Evolutionary conservation across 2,888 invertebrate genomes (phyloP).

Genomic region (Stenodera caucasica): DNA sequence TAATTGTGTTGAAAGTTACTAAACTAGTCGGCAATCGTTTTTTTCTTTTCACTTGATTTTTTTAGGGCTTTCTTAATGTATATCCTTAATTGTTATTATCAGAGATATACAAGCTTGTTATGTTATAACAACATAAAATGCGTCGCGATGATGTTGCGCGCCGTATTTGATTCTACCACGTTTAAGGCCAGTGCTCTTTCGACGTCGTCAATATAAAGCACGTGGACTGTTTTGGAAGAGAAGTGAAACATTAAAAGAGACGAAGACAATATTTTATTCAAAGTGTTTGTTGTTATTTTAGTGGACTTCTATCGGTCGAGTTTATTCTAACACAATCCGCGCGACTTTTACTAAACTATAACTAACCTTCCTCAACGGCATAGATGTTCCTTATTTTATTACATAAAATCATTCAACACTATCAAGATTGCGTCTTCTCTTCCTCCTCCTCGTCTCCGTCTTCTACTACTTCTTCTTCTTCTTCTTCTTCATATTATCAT

Average conservation of each 20-base stretch:
- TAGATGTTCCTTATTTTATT: conserved; percentile 19
- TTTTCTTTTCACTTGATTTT: too few species aligned
- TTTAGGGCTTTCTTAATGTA: too few species aligned
- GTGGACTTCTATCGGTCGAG: background rate
- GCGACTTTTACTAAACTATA: conserved; percentile 15
- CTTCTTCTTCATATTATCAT: background rate
- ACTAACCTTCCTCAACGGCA: conserved; percentile 31
- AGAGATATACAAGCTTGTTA: conserved; percentile 13
- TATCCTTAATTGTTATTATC: conserved; percentile 31
- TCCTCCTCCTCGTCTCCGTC: background rate
- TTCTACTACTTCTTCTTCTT: too few species aligned
- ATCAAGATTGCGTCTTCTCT: background rate
- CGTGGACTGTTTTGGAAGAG: conserved; percentile 35
- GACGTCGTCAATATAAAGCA: conserved; percentile 33
- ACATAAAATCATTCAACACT: conserved; percentile 13
- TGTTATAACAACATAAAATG: conserved; percentile 26
- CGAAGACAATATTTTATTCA: too few species aligned
- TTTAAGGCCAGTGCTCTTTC: conserved; percentile 42
- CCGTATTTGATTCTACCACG: conserved; percentile 37
- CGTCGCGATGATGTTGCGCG: conserved; percentile 37
- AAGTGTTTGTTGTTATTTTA: background rate
- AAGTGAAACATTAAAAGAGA: background rate
- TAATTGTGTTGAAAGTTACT: too few species aligned
- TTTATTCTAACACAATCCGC: conserved; percentile 12
- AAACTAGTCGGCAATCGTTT: too few species aligned